Percentiles rank a stretch among this genome's conserved stretches.
phyloP scores from a whole-genome alignment of 2,113 vertebrate species.

The Puffinus mauretanicus region DNA sequence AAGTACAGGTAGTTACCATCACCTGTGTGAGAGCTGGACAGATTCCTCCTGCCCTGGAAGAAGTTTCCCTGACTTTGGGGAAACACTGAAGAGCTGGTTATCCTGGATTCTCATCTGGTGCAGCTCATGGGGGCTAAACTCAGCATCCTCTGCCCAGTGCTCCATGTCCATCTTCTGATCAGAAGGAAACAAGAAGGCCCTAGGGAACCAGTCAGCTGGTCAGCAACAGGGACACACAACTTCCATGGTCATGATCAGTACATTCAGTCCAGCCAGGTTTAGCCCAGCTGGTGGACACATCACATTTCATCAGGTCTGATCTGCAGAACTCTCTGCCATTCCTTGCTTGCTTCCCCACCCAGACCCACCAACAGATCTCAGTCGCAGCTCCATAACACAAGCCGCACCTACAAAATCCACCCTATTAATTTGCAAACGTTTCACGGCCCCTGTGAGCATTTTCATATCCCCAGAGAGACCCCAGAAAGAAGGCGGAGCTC shows the following conservation, averaged over 20 bases:
- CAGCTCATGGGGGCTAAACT: conserved; percentile 79
- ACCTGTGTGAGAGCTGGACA: conserved; percentile 88
- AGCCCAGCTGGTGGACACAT: background rate
- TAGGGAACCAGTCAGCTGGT: conserved; percentile 43
- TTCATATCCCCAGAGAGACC: background rate
- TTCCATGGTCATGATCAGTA: background rate
- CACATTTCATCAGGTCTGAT: background rate
- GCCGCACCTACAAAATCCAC: background rate
- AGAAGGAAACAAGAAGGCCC: conserved; percentile 88
- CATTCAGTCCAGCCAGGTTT: background rate
- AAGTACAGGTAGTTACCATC: background rate
- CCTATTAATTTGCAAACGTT: background rate
- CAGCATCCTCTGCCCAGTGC: conserved; percentile 81
- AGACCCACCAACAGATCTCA: background rate
- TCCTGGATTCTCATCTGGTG: conserved; percentile 86
- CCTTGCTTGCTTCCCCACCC: background rate
- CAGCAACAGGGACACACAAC: background rate
- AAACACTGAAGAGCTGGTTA: conserved; percentile 81
- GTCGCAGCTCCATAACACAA: background rate
- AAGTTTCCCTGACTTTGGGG: conserved; percentile 82
- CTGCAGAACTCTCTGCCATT: background rate
- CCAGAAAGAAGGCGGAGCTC: background rate
- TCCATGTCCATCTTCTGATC: conserved; percentile 88
- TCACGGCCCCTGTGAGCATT: background rate
- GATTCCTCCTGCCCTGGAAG: conserved; percentile 80